A percentile compares a stretch with the other conserved stretches of the same genome.
Conservation (phyloP, 2,113 vertebrate species). For the Sialia sialis region DNA sequence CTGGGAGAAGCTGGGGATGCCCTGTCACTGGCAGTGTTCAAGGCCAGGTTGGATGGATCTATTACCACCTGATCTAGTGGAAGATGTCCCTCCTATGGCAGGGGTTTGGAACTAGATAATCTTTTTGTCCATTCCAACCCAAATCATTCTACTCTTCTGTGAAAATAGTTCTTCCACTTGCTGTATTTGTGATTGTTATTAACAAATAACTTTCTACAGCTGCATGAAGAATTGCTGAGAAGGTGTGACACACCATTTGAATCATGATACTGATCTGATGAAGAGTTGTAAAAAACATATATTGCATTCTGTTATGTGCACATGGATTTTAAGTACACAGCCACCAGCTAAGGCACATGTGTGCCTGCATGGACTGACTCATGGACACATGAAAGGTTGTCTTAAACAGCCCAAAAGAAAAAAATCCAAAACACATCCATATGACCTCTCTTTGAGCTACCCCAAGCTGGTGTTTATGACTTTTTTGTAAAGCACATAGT, state of each 20-base stretch:
- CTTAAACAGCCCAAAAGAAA: neutral
- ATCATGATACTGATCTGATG: neutral
- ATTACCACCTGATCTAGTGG: neutral
- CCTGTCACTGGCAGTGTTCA: neutral
- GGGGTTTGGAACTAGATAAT: rapidly evolving
- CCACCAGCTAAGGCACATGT: neutral
- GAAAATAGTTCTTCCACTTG: neutral
- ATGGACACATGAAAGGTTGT: neutral
- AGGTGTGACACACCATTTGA: neutral
- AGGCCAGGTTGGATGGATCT: neutral
- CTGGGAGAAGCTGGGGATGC: neutral
- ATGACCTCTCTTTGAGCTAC: neutral
- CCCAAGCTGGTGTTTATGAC: neutral
- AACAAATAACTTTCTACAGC: neutral
- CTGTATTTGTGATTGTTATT: neutral
- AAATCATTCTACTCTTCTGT: neutral
- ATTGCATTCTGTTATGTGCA: neutral
- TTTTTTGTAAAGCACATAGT: neutral
- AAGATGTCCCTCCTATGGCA: neutral
- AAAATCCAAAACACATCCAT: neutral
- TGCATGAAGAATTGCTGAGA: neutral
- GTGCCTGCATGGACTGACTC: neutral
- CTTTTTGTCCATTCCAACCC: neutral
- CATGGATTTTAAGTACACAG: neutral
- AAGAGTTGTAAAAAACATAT: neutral